Evolutionary conservation across 1,140 invertebrate genomes (phyloP), one percentile per base, ranked within the genome.

Genomic region (Anadara kagoshimensis): DNA sequence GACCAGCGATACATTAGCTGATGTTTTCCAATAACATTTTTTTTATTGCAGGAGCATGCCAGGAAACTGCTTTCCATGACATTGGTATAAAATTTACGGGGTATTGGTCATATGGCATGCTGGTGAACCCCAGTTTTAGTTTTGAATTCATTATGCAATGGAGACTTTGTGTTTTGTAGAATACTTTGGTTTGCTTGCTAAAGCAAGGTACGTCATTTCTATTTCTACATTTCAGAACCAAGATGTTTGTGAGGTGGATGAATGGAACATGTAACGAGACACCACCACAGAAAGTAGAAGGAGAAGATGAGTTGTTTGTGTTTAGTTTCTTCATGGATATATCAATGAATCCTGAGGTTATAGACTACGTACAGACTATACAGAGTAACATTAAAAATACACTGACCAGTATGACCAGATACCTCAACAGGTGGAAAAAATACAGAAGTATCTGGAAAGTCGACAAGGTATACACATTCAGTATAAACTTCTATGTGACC

Each of bases 221-320:
- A n/a, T n/a, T 2, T 5, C 26, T 47, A 7, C 47, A 8, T 69
- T 51, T 44, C 78, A 94, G 93, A 75, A 85, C 95, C 5, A 94
- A 94, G 83, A 78, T 89, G 8, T 95, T 97, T 86, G 91, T 93
- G 0, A 92, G 95, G 11, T 97, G 95, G 95, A 94, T 95, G 93
- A 90, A 93, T 73, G 92, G 93, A n/a, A 94, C 93, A 14, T 97
- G 95, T 85, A 83, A 94, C 0, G 91, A 93, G 43, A 94, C 93
- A 73, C 90, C 92, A 45, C 92, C 93, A 10, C 91, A 93, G 66
- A 91, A 91, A 72, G 68, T 91, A 81, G 82, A 89, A 54, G 81
- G 92, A 54, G 87, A 90, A 44, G 89, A 89, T 73, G 91, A 92
- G 89, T 92, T 85, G 88, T 93, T 87, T 90, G 89, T 85, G 83